Conservation (phyloP, 1,140 invertebrate species). For the Drosophila obscura region DNA sequence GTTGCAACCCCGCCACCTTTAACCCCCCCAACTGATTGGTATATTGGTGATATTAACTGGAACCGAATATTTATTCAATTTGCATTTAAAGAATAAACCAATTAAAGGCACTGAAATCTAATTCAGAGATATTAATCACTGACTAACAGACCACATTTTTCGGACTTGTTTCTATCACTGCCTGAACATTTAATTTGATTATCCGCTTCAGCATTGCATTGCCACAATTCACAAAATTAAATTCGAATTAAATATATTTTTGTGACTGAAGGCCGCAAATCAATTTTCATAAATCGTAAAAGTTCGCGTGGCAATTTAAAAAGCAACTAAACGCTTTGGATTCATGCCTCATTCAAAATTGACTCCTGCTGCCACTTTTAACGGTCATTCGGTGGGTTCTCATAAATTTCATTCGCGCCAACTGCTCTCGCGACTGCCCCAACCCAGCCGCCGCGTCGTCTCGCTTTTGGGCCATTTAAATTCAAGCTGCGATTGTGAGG, state of each 20-base stretch:
- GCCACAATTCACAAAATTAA: too few species aligned
- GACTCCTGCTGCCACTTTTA: slow-evolving; percentile 57
- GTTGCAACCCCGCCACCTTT: slow-evolving; percentile 43
- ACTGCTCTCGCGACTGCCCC: too few species aligned
- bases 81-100: not conserved
- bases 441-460: too few species aligned
- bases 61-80: not conserved
- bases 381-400: slow-evolving; percentile 72
- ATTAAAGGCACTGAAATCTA: too few species aligned
- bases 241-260: slow-evolving; percentile 14
- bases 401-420: slow-evolving; percentile 55
- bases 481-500: slow-evolving; percentile 48
- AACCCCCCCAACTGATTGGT: not conserved
- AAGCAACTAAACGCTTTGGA: slow-evolving; percentile 30
- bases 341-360: slow-evolving; percentile 39
- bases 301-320: slow-evolving; percentile 43
- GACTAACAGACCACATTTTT: too few species aligned
- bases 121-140: too few species aligned
- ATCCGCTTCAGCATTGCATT: too few species aligned
- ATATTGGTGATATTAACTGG: too few species aligned
- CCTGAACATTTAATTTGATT: too few species aligned
- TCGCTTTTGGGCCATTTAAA: slow-evolving; percentile 61
- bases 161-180: too few species aligned
- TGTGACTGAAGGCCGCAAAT: slow-evolving; percentile 36
- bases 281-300: slow-evolving; percentile 79